These are phyloP conservation scores for Pan paniscus DNA, from an alignment of 2,113 vertebrate species.

Conservation along the genomic window DNA sequence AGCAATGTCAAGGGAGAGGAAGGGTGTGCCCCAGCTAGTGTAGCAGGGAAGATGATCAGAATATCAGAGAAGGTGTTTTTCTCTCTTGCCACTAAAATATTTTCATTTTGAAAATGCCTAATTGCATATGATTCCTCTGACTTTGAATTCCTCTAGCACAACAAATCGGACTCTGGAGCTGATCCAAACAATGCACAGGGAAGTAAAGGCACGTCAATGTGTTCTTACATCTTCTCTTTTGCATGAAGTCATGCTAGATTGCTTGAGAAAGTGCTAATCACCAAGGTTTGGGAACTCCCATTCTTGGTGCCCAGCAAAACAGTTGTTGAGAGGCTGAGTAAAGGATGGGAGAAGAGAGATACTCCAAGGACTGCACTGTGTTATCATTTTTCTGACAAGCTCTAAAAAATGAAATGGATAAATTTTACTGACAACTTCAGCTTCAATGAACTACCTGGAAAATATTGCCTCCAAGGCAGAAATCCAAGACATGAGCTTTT, in stretches of 20 bases:
- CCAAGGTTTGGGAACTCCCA: neutral
- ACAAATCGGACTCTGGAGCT: neutral
- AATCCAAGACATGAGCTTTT: constrained; percentile 12
- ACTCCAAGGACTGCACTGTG: neutral
- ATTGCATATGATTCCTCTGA: constrained; percentile 17
- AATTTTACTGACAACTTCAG: constrained; percentile 37
- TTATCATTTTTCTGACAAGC: neutral
- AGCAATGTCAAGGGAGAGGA: constrained; percentile 36
- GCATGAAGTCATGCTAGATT: neutral
- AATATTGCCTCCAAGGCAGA: neutral
- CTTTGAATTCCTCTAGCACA: constrained; percentile 8
- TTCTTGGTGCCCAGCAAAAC: neutral
- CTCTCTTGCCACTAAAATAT: too few relatives aligned
- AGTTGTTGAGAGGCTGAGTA: neutral
- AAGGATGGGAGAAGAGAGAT: neutral
- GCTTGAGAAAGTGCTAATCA: neutral
- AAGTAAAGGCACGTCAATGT: fast-evolving
- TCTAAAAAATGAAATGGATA: neutral
- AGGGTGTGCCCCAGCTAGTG: neutral
- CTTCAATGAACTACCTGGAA: neutral
- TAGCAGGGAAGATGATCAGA: constrained; percentile 59
- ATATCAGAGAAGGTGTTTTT: neutral
- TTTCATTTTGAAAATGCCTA: neutral
- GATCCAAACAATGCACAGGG: neutral
- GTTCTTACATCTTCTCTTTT: neutral